phyloP scores from a whole-genome alignment of 2,797 vertebrate species.

The Silurus lanzhouensis region DNA sequence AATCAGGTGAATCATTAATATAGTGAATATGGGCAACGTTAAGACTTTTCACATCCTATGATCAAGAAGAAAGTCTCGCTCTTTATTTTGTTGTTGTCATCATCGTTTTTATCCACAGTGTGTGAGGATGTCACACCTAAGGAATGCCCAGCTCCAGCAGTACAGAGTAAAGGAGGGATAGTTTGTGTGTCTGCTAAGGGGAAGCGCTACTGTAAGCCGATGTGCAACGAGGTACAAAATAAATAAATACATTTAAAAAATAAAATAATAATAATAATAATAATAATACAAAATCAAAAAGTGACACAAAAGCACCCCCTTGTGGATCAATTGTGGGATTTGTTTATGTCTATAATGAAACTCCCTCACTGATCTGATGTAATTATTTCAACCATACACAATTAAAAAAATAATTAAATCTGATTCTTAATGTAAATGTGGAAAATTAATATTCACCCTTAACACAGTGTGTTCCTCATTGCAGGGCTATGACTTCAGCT shows the following conservation, averaged over 20 bases:
- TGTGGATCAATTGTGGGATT: not conserved
- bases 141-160: conserved; percentile 57
- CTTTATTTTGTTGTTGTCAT: no score
- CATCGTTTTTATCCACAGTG: conserved; percentile 53
- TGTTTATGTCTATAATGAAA: not conserved
- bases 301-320: not conserved
- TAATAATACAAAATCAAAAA: no score
- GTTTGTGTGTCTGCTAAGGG: conserved; percentile 62
- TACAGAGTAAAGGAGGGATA: conserved; percentile 72
- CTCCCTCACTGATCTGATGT: not conserved
- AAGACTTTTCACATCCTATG: not conserved
- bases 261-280: not conserved
- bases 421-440: not conserved
- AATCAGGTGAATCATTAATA: conserved; percentile 37
- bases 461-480: not conserved
- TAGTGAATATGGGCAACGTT: no score
- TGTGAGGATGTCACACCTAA: conserved; percentile 50
- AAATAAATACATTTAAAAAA: not conserved
- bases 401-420: no score
- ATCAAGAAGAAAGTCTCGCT: not conserved
- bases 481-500: conserved; percentile 77
- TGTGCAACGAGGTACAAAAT: conserved; percentile 74
- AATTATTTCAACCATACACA: not conserved
- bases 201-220: conserved; percentile 77
- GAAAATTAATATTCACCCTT: no score